Base-by-base conservation (phyloP, 1,140 invertebrate species). In the Bombus superbus region DNA sequence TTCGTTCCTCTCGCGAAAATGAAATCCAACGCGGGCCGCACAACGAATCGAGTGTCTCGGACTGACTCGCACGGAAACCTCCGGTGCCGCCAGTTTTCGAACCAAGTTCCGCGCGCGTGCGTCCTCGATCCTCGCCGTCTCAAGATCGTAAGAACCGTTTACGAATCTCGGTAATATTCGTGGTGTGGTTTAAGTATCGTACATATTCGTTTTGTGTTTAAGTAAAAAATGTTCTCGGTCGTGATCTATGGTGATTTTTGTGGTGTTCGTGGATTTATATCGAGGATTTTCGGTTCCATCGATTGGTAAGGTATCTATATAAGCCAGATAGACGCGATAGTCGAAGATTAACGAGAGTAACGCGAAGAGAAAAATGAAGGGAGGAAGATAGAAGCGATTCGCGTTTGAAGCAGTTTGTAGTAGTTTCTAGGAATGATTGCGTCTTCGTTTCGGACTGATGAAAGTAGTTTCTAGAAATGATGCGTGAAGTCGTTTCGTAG, bases 21-120 rank as follows among this genome's bases (percentile, higher is more conserved):
- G 44, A 68, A 44, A 44, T n/a, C 18, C 42, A 35, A 42, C 10
- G 15, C 35, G 68, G 25, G 38, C 13, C 8, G 18, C 32, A 25
- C 38, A 62, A 81, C 47, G 53, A 32, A 1, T 22, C 28, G 69
- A 47, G 28, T 73, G 80, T 72, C 53, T 62, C 35, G 32, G 4
- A 35, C n/a, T 5, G n/a, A 10, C 18, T n/a, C 81, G 73, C 73
- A 35, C 81, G 73, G 44, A 42, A 57, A 57, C 64, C 10, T 18
- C n/a, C 9, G 38, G 35, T 57, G 77, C 83, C 69, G 78, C 71
- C 84, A 75, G 75, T 81, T 75, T 74, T 85, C 79, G 71, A 85
- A 85, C 78, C 28, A 2, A 22, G 10, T 47, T 28, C 28, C 25
- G 18, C 44, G 71, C 83, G 66, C 82, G 38, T 47, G 83, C 76